These are phyloP conservation scores for Leptodirus hochenwartii DNA, from an alignment of 2,888 invertebrate species.

Conservation along the genomic window DNA sequence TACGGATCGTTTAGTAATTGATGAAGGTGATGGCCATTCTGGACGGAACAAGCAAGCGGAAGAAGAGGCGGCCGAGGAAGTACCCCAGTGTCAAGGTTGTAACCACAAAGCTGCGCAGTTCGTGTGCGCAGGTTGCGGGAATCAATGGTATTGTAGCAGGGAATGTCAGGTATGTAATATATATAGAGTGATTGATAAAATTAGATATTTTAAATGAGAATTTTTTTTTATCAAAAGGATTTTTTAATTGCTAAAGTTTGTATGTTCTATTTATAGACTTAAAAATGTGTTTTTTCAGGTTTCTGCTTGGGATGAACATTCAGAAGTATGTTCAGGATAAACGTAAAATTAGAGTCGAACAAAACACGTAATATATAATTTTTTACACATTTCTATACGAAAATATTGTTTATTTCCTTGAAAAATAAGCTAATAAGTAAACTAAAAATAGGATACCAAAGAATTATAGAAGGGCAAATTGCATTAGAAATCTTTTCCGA, in stretches of 20 bases:
- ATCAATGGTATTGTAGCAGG: slow-evolving; percentile 89
- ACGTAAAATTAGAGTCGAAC: too few relatives aligned
- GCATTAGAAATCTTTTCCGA: too few relatives aligned
- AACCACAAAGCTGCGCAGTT: slow-evolving; percentile 65
- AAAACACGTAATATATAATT: too few relatives aligned
- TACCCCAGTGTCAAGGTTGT: slow-evolving; percentile 63
- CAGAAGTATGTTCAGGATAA: slow-evolving; percentile 67
- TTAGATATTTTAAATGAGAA: slow-evolving; percentile 4
- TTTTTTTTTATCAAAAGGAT: background rate
- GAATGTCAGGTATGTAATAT: slow-evolving; percentile 62
- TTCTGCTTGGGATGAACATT: slow-evolving; percentile 74
- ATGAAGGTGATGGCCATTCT: slow-evolving; percentile 33
- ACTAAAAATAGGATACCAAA: too few relatives aligned
- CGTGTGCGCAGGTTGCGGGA: slow-evolving; percentile 77
- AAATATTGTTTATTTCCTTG: too few relatives aligned
- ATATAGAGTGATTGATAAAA: slow-evolving; percentile 2
- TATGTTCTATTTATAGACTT: slow-evolving; percentile 6
- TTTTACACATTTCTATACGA: too few relatives aligned
- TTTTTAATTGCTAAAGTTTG: slow-evolving; percentile 8
- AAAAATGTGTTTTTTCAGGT: slow-evolving; percentile 36
- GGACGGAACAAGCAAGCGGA: slow-evolving; percentile 19
- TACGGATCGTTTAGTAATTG: slow-evolving; percentile 38
- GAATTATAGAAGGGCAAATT: too few relatives aligned
- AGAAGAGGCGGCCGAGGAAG: slow-evolving; percentile 26
- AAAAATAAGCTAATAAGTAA: too few relatives aligned